Percentiles rank a stretch among this genome's conserved stretches.
Evolutionary conservation across 92 coral and sea anemone genomes (phyloP).

Genomic region (Blastomussa wellsi): DNA sequence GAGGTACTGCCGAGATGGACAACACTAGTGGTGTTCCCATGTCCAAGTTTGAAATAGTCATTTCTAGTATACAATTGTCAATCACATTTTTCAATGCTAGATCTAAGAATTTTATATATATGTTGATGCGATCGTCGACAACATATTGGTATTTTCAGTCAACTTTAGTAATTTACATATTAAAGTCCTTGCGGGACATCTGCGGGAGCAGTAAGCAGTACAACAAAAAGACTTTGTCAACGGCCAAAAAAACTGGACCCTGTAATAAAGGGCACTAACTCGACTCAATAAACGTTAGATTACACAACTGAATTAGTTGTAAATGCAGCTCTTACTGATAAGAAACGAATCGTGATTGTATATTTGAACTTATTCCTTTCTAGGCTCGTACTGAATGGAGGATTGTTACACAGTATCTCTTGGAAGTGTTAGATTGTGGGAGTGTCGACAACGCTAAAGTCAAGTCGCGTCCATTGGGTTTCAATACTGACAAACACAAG

Average conservation of each 20-base stretch:
- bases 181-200: not conserved
- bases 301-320: not conserved
- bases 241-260: not conserved
- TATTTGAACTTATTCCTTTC: not conserved
- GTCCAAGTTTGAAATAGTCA: not conserved
- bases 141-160: not conserved
- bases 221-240: not conserved
- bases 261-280: not conserved
- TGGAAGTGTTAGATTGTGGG: not conserved
- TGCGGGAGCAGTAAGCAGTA: not conserved
- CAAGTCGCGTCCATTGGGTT: slow-evolving; percentile 64
- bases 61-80: too few species aligned
- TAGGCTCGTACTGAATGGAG: slow-evolving; percentile 1
- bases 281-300: not conserved
- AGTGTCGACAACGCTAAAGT: not conserved
- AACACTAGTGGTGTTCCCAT: not conserved
- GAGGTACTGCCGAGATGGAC: not conserved
- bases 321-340: not conserved
- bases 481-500: slow-evolving; percentile 73
- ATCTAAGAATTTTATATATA: not conserved
- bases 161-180: not conserved
- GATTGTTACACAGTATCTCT: slow-evolving; percentile 5
- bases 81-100: not conserved
- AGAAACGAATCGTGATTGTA: not conserved
- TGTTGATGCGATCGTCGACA: not conserved